phyloP scores from a whole-genome alignment of 2,888 invertebrate species.

The Drosophila bunnanda region DNA sequence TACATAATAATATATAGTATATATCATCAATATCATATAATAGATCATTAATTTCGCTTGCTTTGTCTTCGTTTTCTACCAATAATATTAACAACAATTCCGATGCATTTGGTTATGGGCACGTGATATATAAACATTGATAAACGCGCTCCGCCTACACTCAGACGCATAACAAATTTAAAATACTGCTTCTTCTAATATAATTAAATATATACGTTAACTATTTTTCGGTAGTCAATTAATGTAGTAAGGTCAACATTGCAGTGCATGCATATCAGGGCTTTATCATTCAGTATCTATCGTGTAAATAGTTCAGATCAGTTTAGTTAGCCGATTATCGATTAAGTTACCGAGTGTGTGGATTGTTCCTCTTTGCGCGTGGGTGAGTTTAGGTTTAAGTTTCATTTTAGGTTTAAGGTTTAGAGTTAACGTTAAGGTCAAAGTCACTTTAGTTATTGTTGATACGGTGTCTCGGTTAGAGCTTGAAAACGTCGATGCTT shows the following conservation, averaged over 20 bases:
- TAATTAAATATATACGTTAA: conserved; percentile 59
- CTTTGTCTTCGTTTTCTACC: conserved; percentile 48
- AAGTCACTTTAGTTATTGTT: conserved; percentile 34
- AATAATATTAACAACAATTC: conserved; percentile 76
- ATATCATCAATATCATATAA: conserved; percentile 38
- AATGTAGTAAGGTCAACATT: conserved; percentile 69
- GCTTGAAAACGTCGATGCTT: not conserved
- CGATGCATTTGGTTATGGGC: conserved; percentile 57
- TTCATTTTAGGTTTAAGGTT: conserved; percentile 5
- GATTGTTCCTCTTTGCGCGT: conserved; percentile 61
- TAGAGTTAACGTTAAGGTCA: conserved; percentile 10
- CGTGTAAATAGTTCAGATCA: conserved; percentile 47
- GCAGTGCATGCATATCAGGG: conserved; percentile 43
- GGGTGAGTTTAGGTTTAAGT: conserved; percentile 35
- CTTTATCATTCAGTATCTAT: not conserved
- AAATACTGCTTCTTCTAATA: conserved; percentile 61
- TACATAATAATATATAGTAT: conserved; percentile 52
- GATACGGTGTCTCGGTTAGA: conserved; percentile 1
- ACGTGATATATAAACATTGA: conserved; percentile 63
- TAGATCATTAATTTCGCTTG: conserved; percentile 35
- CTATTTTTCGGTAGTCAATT: conserved; percentile 56
- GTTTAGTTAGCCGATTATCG: conserved; percentile 52
- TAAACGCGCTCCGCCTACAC: conserved; percentile 56
- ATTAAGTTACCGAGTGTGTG: conserved; percentile 56
- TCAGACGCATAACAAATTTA: conserved; percentile 65